A percentile compares a stretch with the other conserved stretches of the same genome.
Evolutionary conservation across 2,113 vertebrate genomes (phyloP).

Genomic region (Chelonoidis abingdonii): DNA sequence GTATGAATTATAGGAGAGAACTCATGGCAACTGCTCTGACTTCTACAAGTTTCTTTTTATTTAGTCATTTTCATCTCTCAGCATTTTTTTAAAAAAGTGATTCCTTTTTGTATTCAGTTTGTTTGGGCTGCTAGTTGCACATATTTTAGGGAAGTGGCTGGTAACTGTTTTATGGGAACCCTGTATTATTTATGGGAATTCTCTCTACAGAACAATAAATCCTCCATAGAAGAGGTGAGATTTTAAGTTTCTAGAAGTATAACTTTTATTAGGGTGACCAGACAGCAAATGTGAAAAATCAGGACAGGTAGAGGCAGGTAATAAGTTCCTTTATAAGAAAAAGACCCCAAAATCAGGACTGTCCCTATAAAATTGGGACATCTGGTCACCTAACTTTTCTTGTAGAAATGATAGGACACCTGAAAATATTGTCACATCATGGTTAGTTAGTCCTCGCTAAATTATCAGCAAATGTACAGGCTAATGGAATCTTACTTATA

Average conservation of each 20-base stretch:
- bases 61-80: conserved; percentile 50
- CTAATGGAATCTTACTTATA: conserved; percentile 7
- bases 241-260: not conserved
- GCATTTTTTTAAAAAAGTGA: not conserved
- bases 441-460: conserved; percentile 31
- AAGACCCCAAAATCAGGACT: too few species aligned
- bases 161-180: not conserved
- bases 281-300: too few species aligned
- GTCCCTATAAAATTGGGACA: too few species aligned
- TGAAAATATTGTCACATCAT: conserved; percentile 38
- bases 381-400: not conserved
- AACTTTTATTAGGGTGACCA: not conserved
- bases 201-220: not conserved
- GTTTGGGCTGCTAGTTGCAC: not conserved
- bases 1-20: conserved; percentile 61
- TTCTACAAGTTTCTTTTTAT: conserved; percentile 58
- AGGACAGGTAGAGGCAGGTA: too few species aligned
- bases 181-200: not conserved
- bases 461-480: conserved; percentile 20
- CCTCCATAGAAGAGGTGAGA: not conserved
- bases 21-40: conserved; percentile 36
- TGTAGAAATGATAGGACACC: not conserved
- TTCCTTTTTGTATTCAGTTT: not conserved
- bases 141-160: not conserved
- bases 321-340: too few species aligned